A percentile compares a stretch with the other conserved stretches of the same genome.
phyloP scores from a whole-genome alignment of 2,113 vertebrate genomes.

The Thunnus maccoyii region DNA sequence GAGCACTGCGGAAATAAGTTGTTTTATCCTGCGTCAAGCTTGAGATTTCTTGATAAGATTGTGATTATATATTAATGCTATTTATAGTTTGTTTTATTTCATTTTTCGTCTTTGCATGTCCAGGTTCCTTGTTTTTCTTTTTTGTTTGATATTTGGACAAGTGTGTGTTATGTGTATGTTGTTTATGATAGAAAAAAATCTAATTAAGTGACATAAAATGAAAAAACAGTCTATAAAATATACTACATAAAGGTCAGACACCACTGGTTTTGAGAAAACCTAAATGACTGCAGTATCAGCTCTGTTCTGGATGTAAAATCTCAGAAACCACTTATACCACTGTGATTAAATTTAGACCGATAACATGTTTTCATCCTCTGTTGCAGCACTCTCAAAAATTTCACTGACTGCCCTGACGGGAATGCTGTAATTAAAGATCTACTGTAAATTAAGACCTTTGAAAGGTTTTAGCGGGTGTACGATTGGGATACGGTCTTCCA shows the following conservation, averaged over 20 bases:
- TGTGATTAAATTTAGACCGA: slow-evolving; percentile 55
- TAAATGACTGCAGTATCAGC: not conserved
- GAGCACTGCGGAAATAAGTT: too few species aligned
- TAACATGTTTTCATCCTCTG: slow-evolving; percentile 34
- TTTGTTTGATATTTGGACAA: too few species aligned
- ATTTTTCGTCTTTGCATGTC: too few species aligned
- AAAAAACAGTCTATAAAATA: too few species aligned
- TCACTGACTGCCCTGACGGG: slow-evolving; percentile 42
- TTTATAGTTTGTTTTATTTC: too few species aligned
- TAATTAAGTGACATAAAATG: too few species aligned
- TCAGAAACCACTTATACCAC: slow-evolving; percentile 43
- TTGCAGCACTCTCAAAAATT: slow-evolving; percentile 62
- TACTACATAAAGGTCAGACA: not conserved
- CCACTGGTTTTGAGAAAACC: not conserved
- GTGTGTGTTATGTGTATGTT: too few species aligned
- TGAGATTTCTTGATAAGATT: too few species aligned
- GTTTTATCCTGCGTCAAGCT: too few species aligned
- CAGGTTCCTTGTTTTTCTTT: too few species aligned
- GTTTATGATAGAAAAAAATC: too few species aligned
- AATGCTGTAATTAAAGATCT: slow-evolving; percentile 64
- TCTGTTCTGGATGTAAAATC: slow-evolving; percentile 7
- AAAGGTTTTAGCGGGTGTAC: slow-evolving; percentile 50
- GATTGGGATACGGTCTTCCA: slow-evolving; percentile 29
- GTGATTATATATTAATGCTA: too few species aligned
- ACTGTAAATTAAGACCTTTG: slow-evolving; percentile 51